phyloP scores from a whole-genome alignment of 2,113 vertebrate species.

The Psilopsiagon aurifrons region DNA sequence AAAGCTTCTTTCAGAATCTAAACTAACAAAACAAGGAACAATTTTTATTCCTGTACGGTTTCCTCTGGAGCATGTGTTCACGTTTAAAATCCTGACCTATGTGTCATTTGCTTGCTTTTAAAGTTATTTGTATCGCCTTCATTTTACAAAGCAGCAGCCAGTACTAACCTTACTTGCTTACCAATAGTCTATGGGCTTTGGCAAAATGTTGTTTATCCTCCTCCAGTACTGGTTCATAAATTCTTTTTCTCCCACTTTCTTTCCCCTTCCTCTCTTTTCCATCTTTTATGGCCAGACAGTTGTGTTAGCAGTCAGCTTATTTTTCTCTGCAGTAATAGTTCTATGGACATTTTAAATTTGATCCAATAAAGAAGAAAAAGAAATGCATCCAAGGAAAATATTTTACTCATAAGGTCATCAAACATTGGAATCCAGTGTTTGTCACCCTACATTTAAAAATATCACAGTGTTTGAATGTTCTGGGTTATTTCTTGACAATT shows the following conservation, averaged over 20 bases:
- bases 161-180: constrained; percentile 6
- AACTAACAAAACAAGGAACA: constrained; percentile 79
- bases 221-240: background rate
- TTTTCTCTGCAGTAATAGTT: background rate
- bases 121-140: constrained; percentile 65
- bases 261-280: background rate
- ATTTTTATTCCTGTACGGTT: constrained; percentile 70
- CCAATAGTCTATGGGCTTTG: constrained; percentile 25
- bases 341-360: constrained; percentile 13
- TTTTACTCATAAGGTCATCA: constrained; percentile 46
- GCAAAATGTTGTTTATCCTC: constrained; percentile 26
- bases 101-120: constrained; percentile 60
- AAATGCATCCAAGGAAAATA: constrained; percentile 34
- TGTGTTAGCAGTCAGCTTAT: constrained; percentile 8
- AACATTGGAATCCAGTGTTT: background rate
- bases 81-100: constrained; percentile 71
- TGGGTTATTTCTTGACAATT: constrained; percentile 41
- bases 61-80: constrained; percentile 72
- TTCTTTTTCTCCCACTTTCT: background rate
- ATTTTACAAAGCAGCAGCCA: constrained; percentile 41
- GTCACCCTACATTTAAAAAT: constrained; percentile 52
- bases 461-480: constrained; percentile 28
- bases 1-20: constrained; percentile 82
- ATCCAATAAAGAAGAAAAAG: constrained; percentile 18
- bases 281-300: constrained; percentile 17